Evolutionary conservation across 2,797 vertebrate species (phyloP).

Genomic region (Lepus townsendii): DNA sequence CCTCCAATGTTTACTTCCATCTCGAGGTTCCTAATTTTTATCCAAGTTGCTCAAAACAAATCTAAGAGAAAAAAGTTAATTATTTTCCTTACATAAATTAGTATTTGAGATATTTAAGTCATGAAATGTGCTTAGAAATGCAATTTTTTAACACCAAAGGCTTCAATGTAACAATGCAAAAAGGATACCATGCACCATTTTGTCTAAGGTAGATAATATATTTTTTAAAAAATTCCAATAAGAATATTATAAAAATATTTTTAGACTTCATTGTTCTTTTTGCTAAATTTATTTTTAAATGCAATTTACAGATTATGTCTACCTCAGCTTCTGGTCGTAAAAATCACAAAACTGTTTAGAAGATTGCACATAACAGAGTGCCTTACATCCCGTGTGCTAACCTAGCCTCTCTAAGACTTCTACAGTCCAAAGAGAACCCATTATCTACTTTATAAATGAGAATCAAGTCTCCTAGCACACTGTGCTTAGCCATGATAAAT

Average conservation of each 20-base stretch:
- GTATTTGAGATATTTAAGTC: neutral
- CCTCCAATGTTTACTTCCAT: neutral
- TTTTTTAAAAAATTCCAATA: neutral
- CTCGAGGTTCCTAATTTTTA: neutral
- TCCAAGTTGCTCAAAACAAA: neutral
- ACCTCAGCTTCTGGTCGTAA: neutral
- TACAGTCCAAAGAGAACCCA: neutral
- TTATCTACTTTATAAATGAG: slow-evolving; percentile 21
- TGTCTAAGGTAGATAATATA: neutral
- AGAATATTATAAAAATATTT: neutral
- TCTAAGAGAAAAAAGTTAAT: neutral
- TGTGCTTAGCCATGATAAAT: neutral
- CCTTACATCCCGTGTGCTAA: neutral
- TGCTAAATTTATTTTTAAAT: slow-evolving; percentile 16
- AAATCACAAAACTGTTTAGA: neutral
- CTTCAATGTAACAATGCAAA: neutral
- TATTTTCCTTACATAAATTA: neutral
- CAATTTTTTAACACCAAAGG: neutral
- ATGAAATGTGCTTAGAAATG: slow-evolving; percentile 7
- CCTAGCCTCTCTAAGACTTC: neutral
- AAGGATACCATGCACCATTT: neutral
- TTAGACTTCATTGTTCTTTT: neutral
- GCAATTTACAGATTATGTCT: neutral
- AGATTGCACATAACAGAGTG: neutral
- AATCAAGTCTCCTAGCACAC: neutral